phyloP scores from a whole-genome alignment of 2,888 invertebrate species.

The Epicampocera succincta region DNA sequence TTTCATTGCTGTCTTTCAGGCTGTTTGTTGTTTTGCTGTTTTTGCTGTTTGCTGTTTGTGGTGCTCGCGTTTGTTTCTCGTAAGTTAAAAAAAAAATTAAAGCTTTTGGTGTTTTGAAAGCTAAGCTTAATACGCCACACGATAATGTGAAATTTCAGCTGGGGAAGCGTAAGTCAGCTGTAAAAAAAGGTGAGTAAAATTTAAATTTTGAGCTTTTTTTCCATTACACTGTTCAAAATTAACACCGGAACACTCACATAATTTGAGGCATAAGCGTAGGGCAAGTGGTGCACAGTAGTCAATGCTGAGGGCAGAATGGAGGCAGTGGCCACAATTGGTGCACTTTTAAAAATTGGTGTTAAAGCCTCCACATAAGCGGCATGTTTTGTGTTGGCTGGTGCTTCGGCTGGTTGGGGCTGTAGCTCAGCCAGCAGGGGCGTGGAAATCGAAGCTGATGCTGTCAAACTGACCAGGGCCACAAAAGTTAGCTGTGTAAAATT shows the following conservation, averaged over 20 bases:
- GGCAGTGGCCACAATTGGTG: constrained; percentile 59
- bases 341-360: constrained; percentile 65
- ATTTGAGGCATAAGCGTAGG: constrained; percentile 71
- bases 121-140: constrained; percentile 75
- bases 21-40: constrained; percentile 17
- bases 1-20: constrained; percentile 62
- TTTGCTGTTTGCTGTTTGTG: not conserved
- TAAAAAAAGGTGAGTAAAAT: constrained; percentile 53
- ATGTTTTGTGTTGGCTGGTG: constrained; percentile 74
- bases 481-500: constrained; percentile 38
- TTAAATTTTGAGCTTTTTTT: not conserved
- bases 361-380: constrained; percentile 73
- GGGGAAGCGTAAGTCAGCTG: constrained; percentile 74
- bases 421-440: constrained; percentile 74
- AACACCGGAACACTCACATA: constrained; percentile 70
- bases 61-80: not conserved
- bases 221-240: not conserved
- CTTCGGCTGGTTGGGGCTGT: constrained; percentile 71
- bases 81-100: constrained; percentile 13
- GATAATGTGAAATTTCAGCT: constrained; percentile 79
- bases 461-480: constrained; percentile 52
- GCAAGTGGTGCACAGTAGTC: constrained; percentile 69
- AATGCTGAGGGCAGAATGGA: constrained; percentile 53
- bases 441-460: constrained; percentile 62
- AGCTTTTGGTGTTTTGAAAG: constrained; percentile 13